These are phyloP conservation scores for Leptopilina drosophilae DNA, from an alignment of 2,888 invertebrate genomes.

Conservation along the genomic window DNA sequence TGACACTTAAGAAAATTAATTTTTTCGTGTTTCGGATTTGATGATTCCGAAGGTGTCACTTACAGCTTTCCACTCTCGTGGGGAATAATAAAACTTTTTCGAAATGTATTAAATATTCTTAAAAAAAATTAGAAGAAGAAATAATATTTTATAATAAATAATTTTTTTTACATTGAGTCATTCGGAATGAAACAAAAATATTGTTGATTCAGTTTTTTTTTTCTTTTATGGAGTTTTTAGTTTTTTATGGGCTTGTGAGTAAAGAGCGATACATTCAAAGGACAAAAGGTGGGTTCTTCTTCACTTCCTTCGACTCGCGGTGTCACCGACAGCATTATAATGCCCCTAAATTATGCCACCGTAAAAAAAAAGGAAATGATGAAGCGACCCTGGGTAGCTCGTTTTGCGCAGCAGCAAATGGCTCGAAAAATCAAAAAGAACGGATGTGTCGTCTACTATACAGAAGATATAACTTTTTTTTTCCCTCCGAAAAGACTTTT, in stretches of 20 bases:
- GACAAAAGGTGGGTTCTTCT: neutral
- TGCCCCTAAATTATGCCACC: conserved; percentile 63
- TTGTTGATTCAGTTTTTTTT: neutral
- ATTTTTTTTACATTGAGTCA: no score
- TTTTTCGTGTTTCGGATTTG: no score
- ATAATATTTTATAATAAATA: no score
- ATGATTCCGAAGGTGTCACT: no score
- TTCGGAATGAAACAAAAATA: no score
- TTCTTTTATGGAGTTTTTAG: neutral
- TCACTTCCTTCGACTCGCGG: neutral
- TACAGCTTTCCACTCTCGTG: no score
- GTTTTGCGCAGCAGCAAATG: conserved; percentile 56
- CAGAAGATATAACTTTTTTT: conserved; percentile 53
- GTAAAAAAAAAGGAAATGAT: conserved; percentile 62
- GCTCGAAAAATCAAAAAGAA: conserved; percentile 62
- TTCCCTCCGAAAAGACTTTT: neutral
- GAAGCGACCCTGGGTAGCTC: conserved; percentile 52
- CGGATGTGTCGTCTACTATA: conserved; percentile 55
- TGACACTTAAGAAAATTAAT: no score
- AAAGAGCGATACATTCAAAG: neutral
- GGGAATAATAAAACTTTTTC: no score
- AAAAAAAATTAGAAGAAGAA: no score
- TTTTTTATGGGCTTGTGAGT: neutral
- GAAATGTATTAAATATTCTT: no score
- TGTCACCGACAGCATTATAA: conserved; percentile 56